A percentile compares a stretch with the other conserved stretches of the same genome.
These are phyloP conservation scores for Hycleus phaleratus DNA, from an alignment of 1,140 invertebrate genomes.

Conservation along the genomic window DNA sequence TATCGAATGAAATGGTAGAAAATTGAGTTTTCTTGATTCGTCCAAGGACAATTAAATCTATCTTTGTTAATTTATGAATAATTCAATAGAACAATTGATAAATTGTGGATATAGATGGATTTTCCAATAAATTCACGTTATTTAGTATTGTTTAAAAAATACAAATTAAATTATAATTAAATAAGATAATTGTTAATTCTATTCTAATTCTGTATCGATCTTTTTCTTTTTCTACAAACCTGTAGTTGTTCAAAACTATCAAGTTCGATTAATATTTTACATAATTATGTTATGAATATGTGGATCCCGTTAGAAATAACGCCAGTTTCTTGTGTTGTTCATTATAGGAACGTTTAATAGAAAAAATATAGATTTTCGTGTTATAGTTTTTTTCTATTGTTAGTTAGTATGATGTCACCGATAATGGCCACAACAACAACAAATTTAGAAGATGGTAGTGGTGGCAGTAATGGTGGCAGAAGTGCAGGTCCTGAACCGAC, in stretches of 20 bases:
- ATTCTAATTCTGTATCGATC: no score
- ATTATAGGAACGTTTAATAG: background rate
- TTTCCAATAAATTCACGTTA: no score
- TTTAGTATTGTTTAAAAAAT: no score
- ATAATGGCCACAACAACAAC: slow-evolving; percentile 24
- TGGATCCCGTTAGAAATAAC: background rate
- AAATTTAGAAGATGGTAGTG: slow-evolving; percentile 4
- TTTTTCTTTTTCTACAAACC: no score
- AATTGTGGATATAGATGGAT: no score
- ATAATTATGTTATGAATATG: background rate
- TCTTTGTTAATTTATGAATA: no score
- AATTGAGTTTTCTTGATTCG: no score
- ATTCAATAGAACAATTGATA: no score
- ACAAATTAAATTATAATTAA: no score
- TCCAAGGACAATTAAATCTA: no score
- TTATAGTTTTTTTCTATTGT: slow-evolving; percentile 2
- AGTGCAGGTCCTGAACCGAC: slow-evolving; percentile 20
- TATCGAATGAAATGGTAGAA: no score
- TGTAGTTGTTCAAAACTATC: background rate
- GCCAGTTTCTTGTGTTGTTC: background rate
- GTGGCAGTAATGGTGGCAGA: background rate
- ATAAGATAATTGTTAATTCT: no score
- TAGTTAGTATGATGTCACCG: slow-evolving; percentile 32
- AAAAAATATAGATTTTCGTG: background rate
- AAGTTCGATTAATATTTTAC: background rate